Conservation (phyloP, 2,888 invertebrate species). For the Invenusta paracnida region DNA sequence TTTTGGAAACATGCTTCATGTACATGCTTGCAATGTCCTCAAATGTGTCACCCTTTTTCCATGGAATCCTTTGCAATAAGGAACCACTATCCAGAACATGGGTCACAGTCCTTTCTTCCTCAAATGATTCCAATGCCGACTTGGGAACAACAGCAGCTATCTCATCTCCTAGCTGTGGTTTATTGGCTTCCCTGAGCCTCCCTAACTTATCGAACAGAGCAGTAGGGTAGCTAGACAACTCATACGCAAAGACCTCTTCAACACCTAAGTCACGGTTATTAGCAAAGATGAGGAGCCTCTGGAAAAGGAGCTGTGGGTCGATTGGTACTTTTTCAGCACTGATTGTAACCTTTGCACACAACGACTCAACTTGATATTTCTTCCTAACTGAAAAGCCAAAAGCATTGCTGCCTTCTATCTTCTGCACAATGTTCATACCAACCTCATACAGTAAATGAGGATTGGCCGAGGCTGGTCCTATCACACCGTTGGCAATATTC, state of each 20-base stretch:
- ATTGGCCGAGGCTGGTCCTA: background rate
- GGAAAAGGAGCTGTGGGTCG: constrained; percentile 10
- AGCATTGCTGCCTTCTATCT: background rate
- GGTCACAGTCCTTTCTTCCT: constrained; percentile 46
- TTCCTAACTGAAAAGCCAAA: background rate
- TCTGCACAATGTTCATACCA: background rate
- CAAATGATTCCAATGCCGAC: too few species aligned
- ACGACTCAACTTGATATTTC: background rate
- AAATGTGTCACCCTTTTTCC: background rate
- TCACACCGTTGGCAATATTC: background rate
- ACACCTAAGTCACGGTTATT: background rate
- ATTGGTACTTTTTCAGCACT: constrained; percentile 8
- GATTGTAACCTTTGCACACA: background rate
- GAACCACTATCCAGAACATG: background rate
- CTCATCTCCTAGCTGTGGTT: constrained; percentile 47
- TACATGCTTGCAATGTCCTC: constrained; percentile 3
- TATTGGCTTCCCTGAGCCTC: constrained; percentile 45
- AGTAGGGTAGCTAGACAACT: constrained; percentile 46
- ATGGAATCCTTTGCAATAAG: background rate
- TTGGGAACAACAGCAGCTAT: too few species aligned
- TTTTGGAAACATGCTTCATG: too few species aligned
- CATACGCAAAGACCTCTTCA: constrained; percentile 46
- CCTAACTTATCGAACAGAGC: constrained; percentile 47
- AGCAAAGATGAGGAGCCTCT: background rate
- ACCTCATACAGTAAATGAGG: background rate